A percentile compares a stretch with the other conserved stretches of the same genome.
Evolutionary conservation across 2,888 invertebrate genomes (phyloP).

Genomic region (Dolomedes plantarius): DNA sequence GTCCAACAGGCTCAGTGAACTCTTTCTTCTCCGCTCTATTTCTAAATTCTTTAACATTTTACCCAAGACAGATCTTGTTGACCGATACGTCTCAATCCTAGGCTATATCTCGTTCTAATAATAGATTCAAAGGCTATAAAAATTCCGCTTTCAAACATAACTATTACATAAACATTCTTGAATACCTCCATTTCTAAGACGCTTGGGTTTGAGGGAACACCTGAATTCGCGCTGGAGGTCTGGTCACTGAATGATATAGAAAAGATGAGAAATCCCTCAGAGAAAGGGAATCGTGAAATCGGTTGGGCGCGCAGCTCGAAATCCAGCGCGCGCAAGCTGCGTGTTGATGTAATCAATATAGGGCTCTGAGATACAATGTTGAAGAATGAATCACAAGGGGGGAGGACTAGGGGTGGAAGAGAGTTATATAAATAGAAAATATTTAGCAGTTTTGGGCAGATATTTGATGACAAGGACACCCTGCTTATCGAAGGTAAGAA

Average conservation of each 20-base stretch:
- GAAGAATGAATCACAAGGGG: constrained; percentile 29
- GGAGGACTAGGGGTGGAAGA: constrained; percentile 29
- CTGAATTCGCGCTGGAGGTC: background rate
- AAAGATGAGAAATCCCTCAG: background rate
- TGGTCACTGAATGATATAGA: no score
- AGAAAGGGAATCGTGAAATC: background rate
- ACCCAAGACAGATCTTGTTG: no score
- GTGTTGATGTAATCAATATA: constrained; percentile 47
- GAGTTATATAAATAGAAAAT: constrained; percentile 33
- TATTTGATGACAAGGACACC: background rate
- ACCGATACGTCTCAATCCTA: no score
- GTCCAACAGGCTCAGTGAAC: no score
- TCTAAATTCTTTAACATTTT: no score
- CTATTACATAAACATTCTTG: background rate
- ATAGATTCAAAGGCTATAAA: background rate
- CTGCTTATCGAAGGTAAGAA: background rate
- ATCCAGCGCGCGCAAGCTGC: constrained; percentile 33
- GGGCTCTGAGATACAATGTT: background rate
- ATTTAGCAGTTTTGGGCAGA: background rate
- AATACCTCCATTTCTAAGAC: background rate
- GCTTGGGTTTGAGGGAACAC: background rate
- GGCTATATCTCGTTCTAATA: background rate
- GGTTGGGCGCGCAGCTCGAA: background rate
- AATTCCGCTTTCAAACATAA: background rate
- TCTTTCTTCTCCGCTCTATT: no score